Evolutionary conservation across 2,113 vertebrate species (phyloP), one percentile per base, ranked within the genome.

Genomic region (Taurulus bubalis): DNA sequence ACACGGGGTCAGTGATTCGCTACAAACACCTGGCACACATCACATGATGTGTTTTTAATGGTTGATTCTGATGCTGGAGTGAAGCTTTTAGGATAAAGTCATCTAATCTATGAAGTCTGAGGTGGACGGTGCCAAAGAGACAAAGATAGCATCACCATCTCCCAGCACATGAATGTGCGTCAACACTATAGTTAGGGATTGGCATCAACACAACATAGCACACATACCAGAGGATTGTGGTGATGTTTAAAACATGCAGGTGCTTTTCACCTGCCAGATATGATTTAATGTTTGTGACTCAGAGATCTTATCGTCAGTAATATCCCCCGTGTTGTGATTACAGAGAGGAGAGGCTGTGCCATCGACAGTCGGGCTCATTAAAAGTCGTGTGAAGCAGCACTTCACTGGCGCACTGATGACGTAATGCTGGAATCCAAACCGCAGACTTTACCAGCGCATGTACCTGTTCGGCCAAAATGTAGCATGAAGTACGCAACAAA

Each of bases 221-320:
- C 47, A 15, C 47, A 73, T 16, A 60, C 55, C 56, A 42, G n/a
- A 34, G 75, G 15, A 34, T 24, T 42, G 11, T 40, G 59, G 22
- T 28, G 38, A 36, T 51, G 45, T 62, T 22, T 56, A 1, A 26
- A 47, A 75, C 67, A 69, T 66, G 58, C 24, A 34, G 72, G 56
- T 76, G 58, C 62, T 38, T 79, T 71, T 62, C 59, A 34, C 45
- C 64, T 71, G 58, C 24, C 64, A 32, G 4, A 11, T 71, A 20
- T 72, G 53, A 80, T 83, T 63, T 83, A 36, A 28, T 63, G 38
- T 67, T 28, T 49, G 67, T 72, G 79, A 85, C 62, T 73, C 73
- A 83, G 67, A 56, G 53, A 53, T 67, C 32, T 8, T 53, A 51
- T 72, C 51, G 0, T 66, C 51, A 28, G 38, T 60, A 68, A 79